Base-by-base conservation (phyloP, 2,113 vertebrate species). In the Ageneiosus marmoratus region DNA sequence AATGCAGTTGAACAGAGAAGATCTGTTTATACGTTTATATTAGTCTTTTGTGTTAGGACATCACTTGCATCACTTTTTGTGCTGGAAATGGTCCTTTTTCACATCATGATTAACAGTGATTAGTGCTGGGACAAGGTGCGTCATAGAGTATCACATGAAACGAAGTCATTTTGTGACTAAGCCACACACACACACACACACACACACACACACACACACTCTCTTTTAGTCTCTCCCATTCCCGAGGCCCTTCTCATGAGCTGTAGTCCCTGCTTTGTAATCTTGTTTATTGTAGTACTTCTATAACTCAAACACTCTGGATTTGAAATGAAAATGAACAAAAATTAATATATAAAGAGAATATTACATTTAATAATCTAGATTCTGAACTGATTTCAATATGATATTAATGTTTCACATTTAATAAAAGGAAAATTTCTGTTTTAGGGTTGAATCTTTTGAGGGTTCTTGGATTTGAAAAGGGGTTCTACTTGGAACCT, bases 101-200 rank as follows among this genome's bases (percentile, higher is more conserved):
- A 69, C 27, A 22, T 53, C 34, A 4, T 55, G 73, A 29, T 55
- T 24, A 55, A 55, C 29, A 34, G 9, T 55, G 73, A 50, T 55
- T 80, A 67, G 62, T 63, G 37, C 29, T 41, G 50, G 46, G 56
- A 76, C 46, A 3, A 53, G 74, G 60, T 53, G 80, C 65, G 79
- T 81, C 83, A 79, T 0, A 20, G 22, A 55, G 53, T 41, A 83
- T 88, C 87, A 88, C 85, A 86, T 80, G 87, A 82, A 81, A 77
- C 80, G 80, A 67, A 46, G 83, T 84, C 84, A 81, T 5, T n/a
- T 69, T 77, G 60, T 84, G 81, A 86, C 41, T 75, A 81, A 83
- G 65, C 34, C n/a, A 53, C 63, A 53, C 44, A 24, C 73, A 62
- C 79, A 41, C 73, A 80, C 18, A 82, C 77, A 58, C 37, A 65